Conservation (phyloP, 2,113 vertebrate genomes). For the Thunnus thynnus region DNA sequence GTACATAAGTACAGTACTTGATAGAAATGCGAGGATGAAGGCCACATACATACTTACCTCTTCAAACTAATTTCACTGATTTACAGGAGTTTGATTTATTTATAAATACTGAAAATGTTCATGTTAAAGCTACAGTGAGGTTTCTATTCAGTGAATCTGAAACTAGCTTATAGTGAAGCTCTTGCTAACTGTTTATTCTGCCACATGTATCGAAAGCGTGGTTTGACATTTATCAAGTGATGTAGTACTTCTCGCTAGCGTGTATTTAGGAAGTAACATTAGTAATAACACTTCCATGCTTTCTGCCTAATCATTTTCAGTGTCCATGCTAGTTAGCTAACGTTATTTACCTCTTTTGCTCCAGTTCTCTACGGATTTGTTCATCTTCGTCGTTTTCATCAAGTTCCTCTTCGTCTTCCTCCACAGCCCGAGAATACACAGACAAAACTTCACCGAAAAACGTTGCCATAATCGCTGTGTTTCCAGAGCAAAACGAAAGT, state of each 20-base stretch:
- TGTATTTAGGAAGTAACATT: too few relatives aligned
- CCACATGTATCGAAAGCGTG: too few relatives aligned
- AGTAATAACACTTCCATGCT: neutral
- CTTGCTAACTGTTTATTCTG: too few relatives aligned
- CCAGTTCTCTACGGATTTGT: conserved; percentile 80
- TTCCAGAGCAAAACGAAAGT: conserved; percentile 42
- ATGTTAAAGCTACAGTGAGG: too few relatives aligned
- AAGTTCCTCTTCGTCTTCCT: conserved; percentile 82
- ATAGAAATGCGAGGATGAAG: neutral
- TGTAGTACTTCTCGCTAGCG: too few relatives aligned
- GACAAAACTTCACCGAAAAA: conserved; percentile 87
- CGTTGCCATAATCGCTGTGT: conserved; percentile 78
- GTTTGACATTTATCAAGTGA: too few relatives aligned
- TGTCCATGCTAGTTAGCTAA: conserved; percentile 28
- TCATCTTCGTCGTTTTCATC: conserved; percentile 83
- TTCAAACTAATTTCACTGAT: neutral
- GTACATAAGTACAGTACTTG: too few relatives aligned
- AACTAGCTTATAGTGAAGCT: too few relatives aligned
- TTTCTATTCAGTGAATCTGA: too few relatives aligned
- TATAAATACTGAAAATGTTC: too few relatives aligned
- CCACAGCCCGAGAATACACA: conserved; percentile 83
- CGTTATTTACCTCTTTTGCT: conserved; percentile 75
- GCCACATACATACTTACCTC: neutral
- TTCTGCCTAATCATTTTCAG: neutral
- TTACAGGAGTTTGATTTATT: neutral